Conservation (phyloP, 2,113 vertebrate genomes). For the Siniperca chuatsi region DNA sequence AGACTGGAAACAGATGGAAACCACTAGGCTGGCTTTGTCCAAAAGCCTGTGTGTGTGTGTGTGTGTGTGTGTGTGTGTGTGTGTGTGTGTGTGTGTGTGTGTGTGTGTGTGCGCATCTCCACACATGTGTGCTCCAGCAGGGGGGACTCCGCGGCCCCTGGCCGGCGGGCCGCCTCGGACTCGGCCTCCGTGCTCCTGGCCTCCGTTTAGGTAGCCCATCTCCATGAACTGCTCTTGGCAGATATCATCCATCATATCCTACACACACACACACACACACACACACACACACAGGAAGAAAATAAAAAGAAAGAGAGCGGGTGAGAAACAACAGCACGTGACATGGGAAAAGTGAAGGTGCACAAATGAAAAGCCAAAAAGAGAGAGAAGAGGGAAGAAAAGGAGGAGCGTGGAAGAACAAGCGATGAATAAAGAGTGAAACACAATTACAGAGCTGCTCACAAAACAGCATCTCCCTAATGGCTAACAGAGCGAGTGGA, state of each 20-base stretch:
- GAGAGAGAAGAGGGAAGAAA: background rate
- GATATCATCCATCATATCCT: slow-evolving; percentile 99
- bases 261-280: slow-evolving; percentile 37
- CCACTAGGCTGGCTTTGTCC: background rate
- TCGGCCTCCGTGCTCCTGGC: slow-evolving; percentile 89
- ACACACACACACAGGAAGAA: slow-evolving; percentile 15
- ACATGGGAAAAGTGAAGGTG: background rate
- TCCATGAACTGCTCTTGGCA: slow-evolving; percentile 98
- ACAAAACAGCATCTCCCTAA: slow-evolving; percentile 30
- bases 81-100: background rate
- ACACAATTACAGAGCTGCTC: slow-evolving; percentile 55
- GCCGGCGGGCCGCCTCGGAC: slow-evolving; percentile 90
- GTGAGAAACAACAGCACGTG: slow-evolving; percentile 22
- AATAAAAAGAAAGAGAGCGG: background rate
- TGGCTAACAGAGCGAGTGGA: slow-evolving; percentile 32
- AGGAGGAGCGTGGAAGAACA: background rate
- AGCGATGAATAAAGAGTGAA: slow-evolving; percentile 32
- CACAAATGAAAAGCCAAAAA: background rate
- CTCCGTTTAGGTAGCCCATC: slow-evolving; percentile 96
- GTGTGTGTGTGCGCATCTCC: slow-evolving; percentile 21
- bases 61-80: background rate
- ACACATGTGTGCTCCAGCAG: slow-evolving; percentile 90
- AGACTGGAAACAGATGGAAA: background rate
- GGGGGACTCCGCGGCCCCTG: slow-evolving; percentile 90
- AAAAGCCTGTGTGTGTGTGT: background rate